Percentiles rank a stretch among this genome's conserved stretches.
Evolutionary conservation across 2,888 invertebrate genomes (phyloP).

Genomic region (Dicyrtoma fusca): DNA sequence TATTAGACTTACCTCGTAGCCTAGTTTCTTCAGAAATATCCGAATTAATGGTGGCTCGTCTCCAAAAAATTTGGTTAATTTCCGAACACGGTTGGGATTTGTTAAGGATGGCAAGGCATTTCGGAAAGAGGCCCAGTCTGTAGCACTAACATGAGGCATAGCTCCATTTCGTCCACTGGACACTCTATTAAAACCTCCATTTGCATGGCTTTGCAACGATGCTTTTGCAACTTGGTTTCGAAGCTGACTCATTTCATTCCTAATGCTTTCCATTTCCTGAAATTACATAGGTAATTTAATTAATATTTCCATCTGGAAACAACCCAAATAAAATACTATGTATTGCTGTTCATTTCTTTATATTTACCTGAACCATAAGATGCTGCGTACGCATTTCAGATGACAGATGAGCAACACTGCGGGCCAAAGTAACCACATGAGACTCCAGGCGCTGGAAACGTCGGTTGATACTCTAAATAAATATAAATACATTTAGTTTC

Average conservation of each 20-base stretch:
- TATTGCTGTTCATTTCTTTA: no score
- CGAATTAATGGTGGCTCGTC: conserved; percentile 88
- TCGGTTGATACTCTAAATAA: conserved; percentile 74
- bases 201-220: conserved; percentile 49
- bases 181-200: conserved; percentile 42
- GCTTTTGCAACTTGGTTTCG: conserved; percentile 62
- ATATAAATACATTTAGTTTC: no score
- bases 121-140: conserved; percentile 56
- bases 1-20: conserved; percentile 85
- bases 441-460: conserved; percentile 86
- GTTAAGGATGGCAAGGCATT: conserved; percentile 68
- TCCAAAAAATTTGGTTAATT: conserved; percentile 90
- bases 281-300: neutral
- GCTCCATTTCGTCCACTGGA: conserved; percentile 50
- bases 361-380: conserved; percentile 71
- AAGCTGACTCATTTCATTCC: conserved; percentile 78
- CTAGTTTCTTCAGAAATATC: conserved; percentile 84
- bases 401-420: conserved; percentile 87
- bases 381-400: conserved; percentile 90
- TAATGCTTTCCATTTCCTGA: conserved; percentile 82
- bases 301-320: no score
- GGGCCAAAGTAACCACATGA: conserved; percentile 85
- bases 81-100: conserved; percentile 83
- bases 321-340: no score
- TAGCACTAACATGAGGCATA: conserved; percentile 42